phyloP scores from a whole-genome alignment of 2,113 vertebrate genomes.

The Pseudolaguvia tuberculata region DNA sequence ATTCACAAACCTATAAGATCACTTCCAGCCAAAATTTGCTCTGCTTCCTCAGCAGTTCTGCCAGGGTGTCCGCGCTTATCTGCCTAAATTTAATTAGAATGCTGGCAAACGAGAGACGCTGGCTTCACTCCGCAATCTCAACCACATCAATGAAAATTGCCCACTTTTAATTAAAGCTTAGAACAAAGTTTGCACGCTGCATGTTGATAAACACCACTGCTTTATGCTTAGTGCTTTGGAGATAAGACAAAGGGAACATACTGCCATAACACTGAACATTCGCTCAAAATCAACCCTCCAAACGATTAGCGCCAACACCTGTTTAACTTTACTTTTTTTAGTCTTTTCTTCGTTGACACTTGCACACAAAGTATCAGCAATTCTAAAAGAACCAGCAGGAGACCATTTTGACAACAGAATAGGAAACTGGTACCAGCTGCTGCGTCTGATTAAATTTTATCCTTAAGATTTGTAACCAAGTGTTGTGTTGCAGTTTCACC shows the following conservation, averaged over 20 bases:
- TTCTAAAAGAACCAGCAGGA: background rate
- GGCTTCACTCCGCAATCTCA: constrained; percentile 50
- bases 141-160: constrained; percentile 60
- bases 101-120: constrained; percentile 55
- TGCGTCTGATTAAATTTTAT: background rate
- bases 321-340: background rate
- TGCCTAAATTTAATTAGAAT: constrained; percentile 62
- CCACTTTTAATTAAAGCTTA: constrained; percentile 66
- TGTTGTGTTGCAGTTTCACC: background rate
- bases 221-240: constrained; percentile 5
- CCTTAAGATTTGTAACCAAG: background rate
- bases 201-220: constrained; percentile 44
- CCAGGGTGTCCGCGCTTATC: constrained; percentile 16
- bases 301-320: no score
- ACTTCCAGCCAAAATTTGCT: background rate
- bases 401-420: background rate
- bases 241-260: background rate
- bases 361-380: no score
- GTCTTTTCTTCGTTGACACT: background rate
- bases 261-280: background rate
- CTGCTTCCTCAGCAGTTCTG: constrained; percentile 14
- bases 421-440: background rate
- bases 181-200: constrained; percentile 56
- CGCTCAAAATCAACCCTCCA: background rate
- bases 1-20: background rate